Base-by-base conservation (phyloP, 2,113 vertebrate genomes). In the Dromiciops gliroides region DNA sequence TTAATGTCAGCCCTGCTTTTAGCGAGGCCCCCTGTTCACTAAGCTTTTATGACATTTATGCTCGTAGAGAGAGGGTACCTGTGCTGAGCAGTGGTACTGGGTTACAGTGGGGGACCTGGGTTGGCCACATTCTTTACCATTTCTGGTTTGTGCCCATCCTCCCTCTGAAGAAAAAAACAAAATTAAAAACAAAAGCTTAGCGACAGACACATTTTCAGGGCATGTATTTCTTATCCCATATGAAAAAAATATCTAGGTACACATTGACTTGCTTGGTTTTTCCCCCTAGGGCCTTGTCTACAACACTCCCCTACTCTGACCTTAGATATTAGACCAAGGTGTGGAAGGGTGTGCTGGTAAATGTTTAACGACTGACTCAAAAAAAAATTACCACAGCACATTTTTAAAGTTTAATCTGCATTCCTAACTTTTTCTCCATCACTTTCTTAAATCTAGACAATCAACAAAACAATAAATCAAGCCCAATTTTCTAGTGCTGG, bases 1-100 rank as follows among this genome's bases (percentile, higher is more conserved):
- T 96, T 97, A 95, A 96, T 95, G 95, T 97, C 97, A 96, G 90
- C 91, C 88, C 92, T 96, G 52, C 92, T 96, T 96, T 97, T 97
- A 97, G 95, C 51, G 92, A 48, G 67, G 28, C 56, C 31, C 92
- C 91, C 94, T 90, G 94, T 96, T 96, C 95, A 95, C 92, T 96
- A 51, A 94, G 92, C 90, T 97, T 97, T 93, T 90, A 92, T 96
- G 91, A 94, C 49, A 56, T 96, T 96, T 95, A 91, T 48, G 94
- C 0, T 6, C 83, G 94, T 50, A 90, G 93, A 95, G 96, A 96
- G 96, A 92, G 94, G 92, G 89, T 96, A 95, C 97, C 75, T 96
- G 89, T 95, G 89, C 92, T 92, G 67, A 83, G 67, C 8, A 19
- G 93, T 91, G 49, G 95, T 96, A 96, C 92, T 96, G 92, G 98